These are phyloP conservation scores for Ephydatia muelleri DNA, from an alignment of 37 sponge, comb jelly and placozoan genomes.

Conservation along the genomic window DNA sequence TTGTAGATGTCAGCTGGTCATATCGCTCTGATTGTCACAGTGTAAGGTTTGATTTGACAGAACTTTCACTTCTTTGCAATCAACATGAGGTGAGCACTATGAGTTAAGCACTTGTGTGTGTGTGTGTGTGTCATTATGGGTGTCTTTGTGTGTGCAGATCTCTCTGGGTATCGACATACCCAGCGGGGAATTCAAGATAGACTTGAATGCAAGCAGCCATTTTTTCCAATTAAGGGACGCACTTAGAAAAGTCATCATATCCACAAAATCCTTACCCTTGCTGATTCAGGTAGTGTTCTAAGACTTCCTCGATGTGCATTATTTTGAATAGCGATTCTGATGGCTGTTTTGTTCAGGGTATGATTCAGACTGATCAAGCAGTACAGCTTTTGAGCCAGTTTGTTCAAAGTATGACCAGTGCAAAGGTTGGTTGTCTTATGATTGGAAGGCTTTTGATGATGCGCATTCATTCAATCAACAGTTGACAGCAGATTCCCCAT, in stretches of 20 bases:
- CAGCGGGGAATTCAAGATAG: background rate
- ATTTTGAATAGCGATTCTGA: background rate
- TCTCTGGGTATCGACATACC: background rate
- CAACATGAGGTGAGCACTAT: slow-evolving; percentile 21
- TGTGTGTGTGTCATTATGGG: background rate
- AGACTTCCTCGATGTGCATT: background rate
- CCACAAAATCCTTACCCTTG: slow-evolving; percentile 43
- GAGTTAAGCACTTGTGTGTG: too few species aligned
- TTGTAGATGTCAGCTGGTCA: background rate
- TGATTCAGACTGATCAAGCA: slow-evolving; percentile 23
- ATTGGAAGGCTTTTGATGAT: background rate
- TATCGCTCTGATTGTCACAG: background rate
- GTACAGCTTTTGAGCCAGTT: slow-evolving; percentile 8
- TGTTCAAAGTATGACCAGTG: background rate
- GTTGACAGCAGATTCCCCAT: slow-evolving; percentile 14
- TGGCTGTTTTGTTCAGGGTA: slow-evolving; percentile 5
- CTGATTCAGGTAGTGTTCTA: slow-evolving; percentile 16
- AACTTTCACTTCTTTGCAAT: background rate
- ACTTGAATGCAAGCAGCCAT: background rate
- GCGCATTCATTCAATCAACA: background rate
- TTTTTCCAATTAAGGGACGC: background rate
- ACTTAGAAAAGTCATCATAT: slow-evolving; percentile 13
- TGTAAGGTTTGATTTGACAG: background rate
- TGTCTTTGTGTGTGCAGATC: background rate
- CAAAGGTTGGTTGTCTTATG: background rate